phyloP scores from a whole-genome alignment of 2,113 vertebrate species.

The Bos javanicus region DNA sequence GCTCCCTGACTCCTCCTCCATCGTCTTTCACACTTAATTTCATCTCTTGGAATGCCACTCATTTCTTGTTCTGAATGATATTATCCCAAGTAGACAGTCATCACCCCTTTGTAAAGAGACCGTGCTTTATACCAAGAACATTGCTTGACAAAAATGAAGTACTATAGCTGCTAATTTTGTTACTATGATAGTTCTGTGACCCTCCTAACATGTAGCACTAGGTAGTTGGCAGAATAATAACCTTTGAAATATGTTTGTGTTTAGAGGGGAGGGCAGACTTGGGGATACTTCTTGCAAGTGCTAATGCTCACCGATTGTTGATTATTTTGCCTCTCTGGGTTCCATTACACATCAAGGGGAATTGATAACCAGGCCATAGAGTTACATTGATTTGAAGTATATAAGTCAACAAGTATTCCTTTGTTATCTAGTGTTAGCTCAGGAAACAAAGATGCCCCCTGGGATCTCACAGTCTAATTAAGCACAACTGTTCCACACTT shows the following conservation, averaged over 20 bases:
- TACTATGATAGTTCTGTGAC: background rate
- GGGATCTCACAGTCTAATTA: background rate
- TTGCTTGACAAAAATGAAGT: background rate
- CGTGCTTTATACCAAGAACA: background rate
- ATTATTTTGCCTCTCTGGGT: background rate
- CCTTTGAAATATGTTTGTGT: background rate
- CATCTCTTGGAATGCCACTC: background rate
- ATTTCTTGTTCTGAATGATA: background rate
- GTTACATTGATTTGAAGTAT: background rate
- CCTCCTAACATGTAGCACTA: background rate
- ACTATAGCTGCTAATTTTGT: background rate
- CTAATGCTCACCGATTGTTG: background rate
- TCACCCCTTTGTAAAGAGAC: background rate
- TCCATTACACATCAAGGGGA: background rate
- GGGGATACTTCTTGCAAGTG: background rate
- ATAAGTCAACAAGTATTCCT: background rate
- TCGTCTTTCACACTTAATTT: background rate
- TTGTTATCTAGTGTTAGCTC: background rate
- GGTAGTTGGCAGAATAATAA: background rate
- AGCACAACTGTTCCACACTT: background rate
- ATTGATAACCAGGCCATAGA: background rate
- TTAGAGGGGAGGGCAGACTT: background rate
- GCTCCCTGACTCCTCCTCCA: background rate
- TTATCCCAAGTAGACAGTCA: background rate
- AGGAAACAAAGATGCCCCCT: background rate